These are phyloP conservation scores for Xerus rutilus DNA, from an alignment of 2,797 vertebrate genomes.

Conservation along the genomic window DNA sequence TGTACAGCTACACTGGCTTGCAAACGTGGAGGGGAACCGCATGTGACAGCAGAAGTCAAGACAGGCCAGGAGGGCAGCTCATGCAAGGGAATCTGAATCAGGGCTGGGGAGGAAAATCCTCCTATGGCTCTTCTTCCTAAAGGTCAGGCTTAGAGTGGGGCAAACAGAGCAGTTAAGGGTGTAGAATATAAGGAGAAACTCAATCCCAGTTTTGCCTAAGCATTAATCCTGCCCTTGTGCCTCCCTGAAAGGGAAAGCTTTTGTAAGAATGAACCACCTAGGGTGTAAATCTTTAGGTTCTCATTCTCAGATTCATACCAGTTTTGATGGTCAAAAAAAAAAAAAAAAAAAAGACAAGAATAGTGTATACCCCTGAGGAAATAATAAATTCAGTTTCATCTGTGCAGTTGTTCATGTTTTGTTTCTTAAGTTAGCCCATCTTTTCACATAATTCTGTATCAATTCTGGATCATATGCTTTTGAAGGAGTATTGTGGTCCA, in stretches of 20 bases:
- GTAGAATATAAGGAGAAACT: background rate
- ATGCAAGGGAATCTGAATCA: background rate
- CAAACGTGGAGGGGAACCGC: background rate
- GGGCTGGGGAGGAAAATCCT: background rate
- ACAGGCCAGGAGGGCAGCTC: background rate
- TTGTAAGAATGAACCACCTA: background rate
- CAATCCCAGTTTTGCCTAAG: background rate
- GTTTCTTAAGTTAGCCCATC: background rate
- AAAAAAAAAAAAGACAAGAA: background rate
- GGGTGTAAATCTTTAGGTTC: background rate
- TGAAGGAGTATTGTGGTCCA: background rate
- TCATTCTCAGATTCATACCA: background rate
- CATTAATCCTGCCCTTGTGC: fast-evolving
- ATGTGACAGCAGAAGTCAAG: too few species aligned
- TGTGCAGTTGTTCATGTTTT: background rate
- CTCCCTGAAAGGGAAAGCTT: background rate
- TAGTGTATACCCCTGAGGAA: background rate
- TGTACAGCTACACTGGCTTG: background rate
- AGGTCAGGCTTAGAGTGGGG: background rate
- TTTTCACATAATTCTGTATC: background rate
- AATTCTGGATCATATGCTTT: background rate
- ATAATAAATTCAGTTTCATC: background rate
- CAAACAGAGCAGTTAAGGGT: background rate
- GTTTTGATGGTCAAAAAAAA: background rate
- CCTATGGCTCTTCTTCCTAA: background rate